Evolutionary conservation across 2,888 invertebrate species (phyloP), one percentile per base, ranked within the genome.

Genomic region (Aradus depressus): DNA sequence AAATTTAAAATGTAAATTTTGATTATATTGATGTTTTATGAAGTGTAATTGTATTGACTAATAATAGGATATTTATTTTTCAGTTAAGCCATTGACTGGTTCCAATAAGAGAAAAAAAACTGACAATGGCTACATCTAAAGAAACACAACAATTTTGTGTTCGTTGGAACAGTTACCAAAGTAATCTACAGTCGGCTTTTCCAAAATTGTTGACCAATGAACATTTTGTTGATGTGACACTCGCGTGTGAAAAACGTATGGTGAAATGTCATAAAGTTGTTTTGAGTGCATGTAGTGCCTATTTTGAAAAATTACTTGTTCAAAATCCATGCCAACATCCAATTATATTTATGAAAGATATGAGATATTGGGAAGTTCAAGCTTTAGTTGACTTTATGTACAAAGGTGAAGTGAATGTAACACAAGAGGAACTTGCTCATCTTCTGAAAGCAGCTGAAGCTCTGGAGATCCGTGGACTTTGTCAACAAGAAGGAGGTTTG

Each of bases 311-410:
- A 51, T 72, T 88, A 44, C 69, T 88, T 28, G 76, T 84, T 10
- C 83, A 86, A 67, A 87, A 87, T 70, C 86, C 87, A 0, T 87
- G 87, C 69, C 83, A 84, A 62, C 87, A 89, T 67, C 85, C 87
- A 10, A 86, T 88, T 26, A 80, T 89, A 52, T 75, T 87, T 54
- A 84, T 88, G 75, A 79, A 83, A 62, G 88, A 88, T 63, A 83
- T 88, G 73, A 80, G 71, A 55, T 80, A 86, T 64, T 84, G 84
- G 70, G 87, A 88, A 63, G 82, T 89, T 68, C 85, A 88, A 63
- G 86, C 86, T 0, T 69, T 89, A 38, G 86, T 89, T 28, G 87
- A 87, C 68, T 89, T 88, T 65, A 89, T 89, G 88, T 89, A 89
- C 67, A 85, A 85, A 64, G 89, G 88, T 0, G 88, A 89, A 66